phyloP scores from a whole-genome alignment of 2,888 invertebrate species.

The Parnassius mnemosyne region DNA sequence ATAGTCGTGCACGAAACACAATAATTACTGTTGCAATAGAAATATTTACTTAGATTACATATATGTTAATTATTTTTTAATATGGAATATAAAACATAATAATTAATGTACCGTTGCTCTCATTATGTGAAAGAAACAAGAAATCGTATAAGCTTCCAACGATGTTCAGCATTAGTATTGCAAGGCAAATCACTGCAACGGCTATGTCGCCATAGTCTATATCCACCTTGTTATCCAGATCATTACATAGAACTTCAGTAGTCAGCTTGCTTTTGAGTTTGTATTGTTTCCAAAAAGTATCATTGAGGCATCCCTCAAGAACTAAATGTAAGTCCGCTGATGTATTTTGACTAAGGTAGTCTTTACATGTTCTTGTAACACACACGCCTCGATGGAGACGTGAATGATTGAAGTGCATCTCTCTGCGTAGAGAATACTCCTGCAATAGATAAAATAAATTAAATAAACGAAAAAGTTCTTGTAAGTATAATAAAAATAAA shows the following conservation, averaged over 20 bases:
- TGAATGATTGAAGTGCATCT: constrained; percentile 37
- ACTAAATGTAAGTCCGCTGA: constrained; percentile 22
- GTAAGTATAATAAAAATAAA: too few species aligned
- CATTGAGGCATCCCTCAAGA: constrained; percentile 39
- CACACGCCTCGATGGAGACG: constrained; percentile 34
- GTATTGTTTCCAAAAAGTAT: constrained; percentile 46
- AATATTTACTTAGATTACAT: too few species aligned
- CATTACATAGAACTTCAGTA: constrained; percentile 48
- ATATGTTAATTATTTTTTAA: neutral
- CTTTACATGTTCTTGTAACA: constrained; percentile 32
- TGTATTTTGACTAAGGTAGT: constrained; percentile 21
- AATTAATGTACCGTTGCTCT: neutral
- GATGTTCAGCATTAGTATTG: constrained; percentile 48
- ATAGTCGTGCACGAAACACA: too few species aligned
- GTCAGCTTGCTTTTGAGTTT: constrained; percentile 44
- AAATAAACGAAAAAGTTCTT: too few species aligned
- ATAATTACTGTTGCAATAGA: too few species aligned
- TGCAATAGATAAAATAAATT: constrained; percentile 26
- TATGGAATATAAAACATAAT: too few species aligned
- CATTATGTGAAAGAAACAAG: neutral
- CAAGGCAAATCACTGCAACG: constrained; percentile 46
- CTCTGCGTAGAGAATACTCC: constrained; percentile 32
- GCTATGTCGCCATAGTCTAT: constrained; percentile 48
- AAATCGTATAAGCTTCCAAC: constrained; percentile 55
- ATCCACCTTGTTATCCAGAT: constrained; percentile 33